Percentiles rank a stretch among this genome's conserved stretches.
phyloP scores from a whole-genome alignment of 2,113 vertebrate species.

The Thamnaconus septentrionalis region DNA sequence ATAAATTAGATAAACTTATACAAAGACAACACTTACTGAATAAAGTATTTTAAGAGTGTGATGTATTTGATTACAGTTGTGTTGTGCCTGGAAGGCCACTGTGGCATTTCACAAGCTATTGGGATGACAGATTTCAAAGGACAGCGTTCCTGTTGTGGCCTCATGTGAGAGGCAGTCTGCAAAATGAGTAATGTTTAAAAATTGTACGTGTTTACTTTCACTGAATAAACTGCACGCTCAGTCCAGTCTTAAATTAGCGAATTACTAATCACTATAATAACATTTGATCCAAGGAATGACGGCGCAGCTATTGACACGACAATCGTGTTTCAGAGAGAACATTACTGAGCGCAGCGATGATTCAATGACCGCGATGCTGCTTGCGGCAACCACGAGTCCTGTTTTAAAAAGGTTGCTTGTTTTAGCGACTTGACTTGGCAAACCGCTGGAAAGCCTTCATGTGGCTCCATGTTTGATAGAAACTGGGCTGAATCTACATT shows the following conservation, averaged over 20 bases:
- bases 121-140: neutral
- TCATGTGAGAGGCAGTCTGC: neutral
- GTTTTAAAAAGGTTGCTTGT: constrained; percentile 39
- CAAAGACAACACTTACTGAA: no score
- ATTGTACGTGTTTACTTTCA: constrained; percentile 10
- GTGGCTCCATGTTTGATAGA: constrained; percentile 45
- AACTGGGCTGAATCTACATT: constrained; percentile 32
- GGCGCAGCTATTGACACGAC: constrained; percentile 18
- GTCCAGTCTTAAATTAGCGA: constrained; percentile 9
- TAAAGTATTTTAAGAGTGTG: no score
- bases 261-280: constrained; percentile 26
- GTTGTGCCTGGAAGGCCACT: constrained; percentile 6
- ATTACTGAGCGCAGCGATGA: constrained; percentile 26
- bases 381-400: constrained; percentile 44
- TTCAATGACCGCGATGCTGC: constrained; percentile 34
- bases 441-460: constrained; percentile 46
- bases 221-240: constrained; percentile 20
- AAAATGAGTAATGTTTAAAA: constrained; percentile 3
- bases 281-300: constrained; percentile 25
- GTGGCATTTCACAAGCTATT: neutral
- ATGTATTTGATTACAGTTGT: no score
- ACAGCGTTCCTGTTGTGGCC: neutral
- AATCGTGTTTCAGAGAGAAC: constrained; percentile 21
- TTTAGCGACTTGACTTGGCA: constrained; percentile 50
- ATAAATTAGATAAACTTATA: no score